Evolutionary conservation across 2,797 vertebrate genomes (phyloP), one percentile per base, ranked within the genome.

Genomic region (Gymnocypris eckloni): DNA sequence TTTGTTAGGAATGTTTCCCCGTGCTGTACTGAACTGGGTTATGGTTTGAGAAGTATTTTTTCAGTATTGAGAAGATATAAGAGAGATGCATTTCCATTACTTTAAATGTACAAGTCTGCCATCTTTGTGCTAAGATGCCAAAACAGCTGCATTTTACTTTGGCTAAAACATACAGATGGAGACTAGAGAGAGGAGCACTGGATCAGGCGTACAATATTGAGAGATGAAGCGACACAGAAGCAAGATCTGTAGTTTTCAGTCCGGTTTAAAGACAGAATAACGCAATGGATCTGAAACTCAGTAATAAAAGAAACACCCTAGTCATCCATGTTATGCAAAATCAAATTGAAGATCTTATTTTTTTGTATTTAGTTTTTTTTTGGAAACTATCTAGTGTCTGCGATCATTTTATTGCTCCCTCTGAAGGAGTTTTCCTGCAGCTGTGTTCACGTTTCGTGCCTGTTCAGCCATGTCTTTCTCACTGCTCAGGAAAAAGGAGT

Each of bases 381-480:
- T 89, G 86, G 90, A 89, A 89, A 59, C 81, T 81, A 81, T 52
- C 79, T 76, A 6, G 39, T 45, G 50, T 66, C 39, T 66, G 69
- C 70, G 18, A 75, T 50, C 11, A 18, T 83, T 87, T 95, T 98
- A 98, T 91, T 97, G 96, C 89, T 97, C 96, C 91, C 96, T 96
- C 92, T 97, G 97, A 86, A 99, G 96, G 88, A 99, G 94, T 95
- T 97, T 99, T 93, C 95, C 97, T 86, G 97, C 98, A 89, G 95
- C 94, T 7, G 95, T 97, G 92, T 96, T 99, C 94, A 99, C 95
- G 94, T 93, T 97, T 92, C 96, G 97, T 95, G 98, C 98, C 96
- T 99, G 98, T 94, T 99, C 98, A 95, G 97, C 96, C 96, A 97
- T 94, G 95, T 98, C 97, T 94, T 97, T 98, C 94, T 99, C 98